These are phyloP conservation scores for Sarcoramphus papa DNA, from an alignment of 2,797 vertebrate species.

Conservation along the genomic window DNA sequence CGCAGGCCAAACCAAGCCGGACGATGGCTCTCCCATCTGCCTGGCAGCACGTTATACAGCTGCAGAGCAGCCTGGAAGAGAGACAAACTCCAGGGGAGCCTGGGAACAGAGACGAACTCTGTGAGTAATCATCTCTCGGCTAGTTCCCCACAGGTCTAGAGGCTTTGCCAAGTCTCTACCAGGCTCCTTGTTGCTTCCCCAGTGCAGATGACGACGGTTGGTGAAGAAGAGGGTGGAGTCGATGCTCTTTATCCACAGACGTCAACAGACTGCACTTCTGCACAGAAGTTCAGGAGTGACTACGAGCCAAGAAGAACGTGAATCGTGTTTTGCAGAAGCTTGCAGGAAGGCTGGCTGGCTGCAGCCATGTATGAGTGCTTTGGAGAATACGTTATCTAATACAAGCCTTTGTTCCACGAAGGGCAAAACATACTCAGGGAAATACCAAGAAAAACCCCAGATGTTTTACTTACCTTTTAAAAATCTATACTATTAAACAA, in stretches of 20 bases:
- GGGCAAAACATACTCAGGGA: neutral
- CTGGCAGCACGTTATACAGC: neutral
- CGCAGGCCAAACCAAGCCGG: neutral
- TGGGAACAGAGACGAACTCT: conserved; percentile 5
- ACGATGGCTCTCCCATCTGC: neutral
- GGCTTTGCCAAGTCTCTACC: conserved; percentile 1
- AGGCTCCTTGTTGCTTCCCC: neutral
- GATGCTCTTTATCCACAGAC: neutral
- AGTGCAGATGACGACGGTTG: neutral
- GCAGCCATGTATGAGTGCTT: neutral
- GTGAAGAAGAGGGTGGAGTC: neutral
- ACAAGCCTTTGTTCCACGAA: neutral
- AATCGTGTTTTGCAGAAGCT: neutral
- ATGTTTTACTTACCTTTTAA: neutral
- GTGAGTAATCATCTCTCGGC: neutral
- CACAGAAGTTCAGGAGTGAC: neutral
- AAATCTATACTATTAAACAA: neutral
- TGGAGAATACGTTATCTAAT: neutral
- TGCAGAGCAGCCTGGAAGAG: conserved; percentile 23
- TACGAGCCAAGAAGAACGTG: neutral
- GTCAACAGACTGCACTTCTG: neutral
- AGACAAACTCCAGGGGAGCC: neutral
- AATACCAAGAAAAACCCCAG: neutral
- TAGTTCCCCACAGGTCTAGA: neutral
- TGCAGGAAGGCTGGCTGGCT: neutral